These are phyloP conservation scores for Harlomillsia oculata DNA, from an alignment of 1,140 invertebrate species.

Conservation along the genomic window DNA sequence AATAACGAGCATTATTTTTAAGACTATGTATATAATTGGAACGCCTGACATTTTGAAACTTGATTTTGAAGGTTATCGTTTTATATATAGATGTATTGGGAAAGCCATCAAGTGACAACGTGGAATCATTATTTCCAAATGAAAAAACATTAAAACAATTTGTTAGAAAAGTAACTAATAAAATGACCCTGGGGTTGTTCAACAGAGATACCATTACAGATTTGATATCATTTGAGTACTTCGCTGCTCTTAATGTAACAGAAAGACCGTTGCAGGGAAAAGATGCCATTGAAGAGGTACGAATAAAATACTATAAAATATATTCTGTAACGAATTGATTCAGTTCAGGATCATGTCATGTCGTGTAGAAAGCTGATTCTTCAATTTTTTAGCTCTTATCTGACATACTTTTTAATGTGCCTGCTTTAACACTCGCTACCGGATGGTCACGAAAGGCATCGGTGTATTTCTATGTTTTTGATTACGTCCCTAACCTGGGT, in stretches of 20 bases:
- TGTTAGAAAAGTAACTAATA: conserved; percentile 10
- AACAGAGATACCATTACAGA: conserved; percentile 9
- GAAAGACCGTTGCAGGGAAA: conserved; percentile 24
- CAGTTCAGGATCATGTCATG: not conserved
- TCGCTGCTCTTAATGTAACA: conserved; percentile 23
- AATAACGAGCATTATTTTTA: not conserved
- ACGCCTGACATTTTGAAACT: too few relatives aligned
- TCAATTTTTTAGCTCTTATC: conserved; percentile 11
- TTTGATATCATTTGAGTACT: conserved; percentile 29
- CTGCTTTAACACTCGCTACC: conserved; percentile 23
- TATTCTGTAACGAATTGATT: not conserved
- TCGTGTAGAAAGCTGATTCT: not conserved
- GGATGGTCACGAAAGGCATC: conserved; percentile 24
- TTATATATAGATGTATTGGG: conserved; percentile 20
- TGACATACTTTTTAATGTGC: conserved; percentile 25
- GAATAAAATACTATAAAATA: not conserved
- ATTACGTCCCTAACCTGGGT: conserved; percentile 20
- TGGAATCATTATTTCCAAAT: conserved; percentile 8
- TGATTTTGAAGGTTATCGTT: too few relatives aligned
- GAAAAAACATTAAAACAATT: conserved; percentile 19
- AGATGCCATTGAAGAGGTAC: conserved; percentile 25
- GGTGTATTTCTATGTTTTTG: conserved; percentile 32
- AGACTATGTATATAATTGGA: too few relatives aligned
- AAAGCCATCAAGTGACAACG: not conserved
- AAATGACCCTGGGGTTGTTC: not conserved